Conservation (phyloP, 2,888 invertebrate species). For the Synanthedon andrenaeformis region DNA sequence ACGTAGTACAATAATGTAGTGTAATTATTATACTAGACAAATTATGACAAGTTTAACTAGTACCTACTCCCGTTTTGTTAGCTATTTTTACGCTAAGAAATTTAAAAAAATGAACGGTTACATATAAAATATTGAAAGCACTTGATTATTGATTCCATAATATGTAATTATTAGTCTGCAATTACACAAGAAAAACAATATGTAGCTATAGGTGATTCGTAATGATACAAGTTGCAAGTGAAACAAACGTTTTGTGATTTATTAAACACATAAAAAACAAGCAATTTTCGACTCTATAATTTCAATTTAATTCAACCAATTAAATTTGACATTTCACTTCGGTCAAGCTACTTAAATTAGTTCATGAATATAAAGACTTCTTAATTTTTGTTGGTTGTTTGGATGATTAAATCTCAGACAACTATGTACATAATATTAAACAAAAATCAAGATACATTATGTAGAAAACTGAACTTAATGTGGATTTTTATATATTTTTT, state of each 20-base stretch:
- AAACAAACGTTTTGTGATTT: not conserved
- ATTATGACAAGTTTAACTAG: no score
- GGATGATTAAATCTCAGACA: no score
- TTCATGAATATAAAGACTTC: slow-evolving; percentile 8
- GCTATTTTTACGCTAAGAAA: no score
- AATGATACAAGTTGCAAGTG: not conserved
- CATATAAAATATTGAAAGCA: not conserved
- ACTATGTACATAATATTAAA: no score
- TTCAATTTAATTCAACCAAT: slow-evolving; percentile 25
- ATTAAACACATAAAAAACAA: not conserved
- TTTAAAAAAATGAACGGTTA: no score
- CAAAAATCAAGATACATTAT: no score
- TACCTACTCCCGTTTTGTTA: no score
- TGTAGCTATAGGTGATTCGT: not conserved
- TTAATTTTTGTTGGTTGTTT: no score
- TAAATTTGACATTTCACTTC: slow-evolving; percentile 27
- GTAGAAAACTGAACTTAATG: no score
- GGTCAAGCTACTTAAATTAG: slow-evolving; percentile 22
- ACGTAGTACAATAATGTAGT: no score
- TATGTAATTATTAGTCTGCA: not conserved
- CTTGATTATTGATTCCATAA: not conserved
- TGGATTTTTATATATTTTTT: no score
- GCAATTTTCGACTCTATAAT: slow-evolving; percentile 6
- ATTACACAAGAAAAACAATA: not conserved
- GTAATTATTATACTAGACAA: no score